Percentiles rank a stretch among this genome's conserved stretches.
Evolutionary conservation across 2,113 vertebrate genomes (phyloP).

Genomic region (Dasyprocta punctata): DNA sequence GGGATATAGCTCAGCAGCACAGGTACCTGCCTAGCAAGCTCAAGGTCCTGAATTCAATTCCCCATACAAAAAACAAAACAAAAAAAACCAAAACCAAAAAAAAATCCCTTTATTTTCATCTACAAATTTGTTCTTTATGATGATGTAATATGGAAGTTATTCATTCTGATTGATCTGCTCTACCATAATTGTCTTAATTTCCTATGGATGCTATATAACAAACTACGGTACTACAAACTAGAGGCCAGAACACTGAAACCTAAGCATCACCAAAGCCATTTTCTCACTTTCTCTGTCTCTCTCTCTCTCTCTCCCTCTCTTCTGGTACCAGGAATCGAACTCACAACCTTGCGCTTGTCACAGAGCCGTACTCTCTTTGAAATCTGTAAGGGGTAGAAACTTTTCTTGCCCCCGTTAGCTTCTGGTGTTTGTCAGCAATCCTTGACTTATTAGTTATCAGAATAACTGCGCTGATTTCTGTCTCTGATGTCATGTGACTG

Average conservation of each 20-base stretch:
- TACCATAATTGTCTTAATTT: background rate
- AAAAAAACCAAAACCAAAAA: too few species aligned
- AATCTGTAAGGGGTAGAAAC: rapidly evolving
- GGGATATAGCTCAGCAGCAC: too few species aligned
- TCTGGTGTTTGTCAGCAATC: background rate
- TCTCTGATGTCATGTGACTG: too few species aligned
- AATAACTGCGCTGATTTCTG: background rate
- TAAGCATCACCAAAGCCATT: background rate
- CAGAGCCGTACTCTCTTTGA: background rate
- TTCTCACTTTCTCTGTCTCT: too few species aligned
- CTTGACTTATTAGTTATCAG: rapidly evolving
- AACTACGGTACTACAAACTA: background rate
- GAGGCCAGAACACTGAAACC: background rate
- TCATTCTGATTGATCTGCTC: background rate
- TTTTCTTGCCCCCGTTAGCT: background rate
- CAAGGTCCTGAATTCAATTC: too few species aligned
- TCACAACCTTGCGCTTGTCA: too few species aligned
- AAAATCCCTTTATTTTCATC: background rate
- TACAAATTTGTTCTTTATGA: background rate
- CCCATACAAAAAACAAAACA: too few species aligned
- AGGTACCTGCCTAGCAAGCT: too few species aligned
- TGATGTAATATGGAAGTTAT: background rate
- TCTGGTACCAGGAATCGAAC: too few species aligned
- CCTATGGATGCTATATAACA: background rate
- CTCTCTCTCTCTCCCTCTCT: too few species aligned